Evolutionary conservation across 2,113 vertebrate species (phyloP), one percentile per base, ranked within the genome.

Genomic region (Vidua chalybeata): DNA sequence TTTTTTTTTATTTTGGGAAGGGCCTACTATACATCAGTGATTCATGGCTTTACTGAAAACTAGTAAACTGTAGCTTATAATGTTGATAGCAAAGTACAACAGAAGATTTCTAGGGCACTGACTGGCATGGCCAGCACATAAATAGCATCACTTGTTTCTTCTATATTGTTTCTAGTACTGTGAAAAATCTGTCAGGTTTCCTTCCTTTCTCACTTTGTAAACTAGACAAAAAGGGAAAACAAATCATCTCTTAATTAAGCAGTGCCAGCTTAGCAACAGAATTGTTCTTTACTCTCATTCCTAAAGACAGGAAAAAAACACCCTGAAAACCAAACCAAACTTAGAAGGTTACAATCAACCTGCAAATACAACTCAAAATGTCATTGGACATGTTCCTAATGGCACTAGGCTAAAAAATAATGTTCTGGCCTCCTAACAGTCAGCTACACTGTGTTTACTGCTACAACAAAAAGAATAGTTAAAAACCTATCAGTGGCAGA

Each of bases 401-500:
- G 55, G 87, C 27, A 69, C 46, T 48, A 58, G 3, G 33, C 58
- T 94, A 49, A 74, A 71, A 84, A 77, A 84, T 26, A 30, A 63
- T 22, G 17, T 51, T 75, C 81, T 86, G 39, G 37, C 68, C 78
- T 74, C 52, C 20, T 82, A 96, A 96, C 41, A 35, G 63, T 56
- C 76, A 85, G 35, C 48, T 90, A 21, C 7, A 94, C 74, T 13
- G 43, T 73, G 73, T 86, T 97, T 96, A 93, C 81, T 80, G n/a
- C 51, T 64, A 62, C 31, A 94, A 82, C 89, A 89, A 61, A 94
- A 96, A 95, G 85, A 95, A 90, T 28, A 39, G 49, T 89, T 96
- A 97, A 95, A 96, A 98, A 94, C 30, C 87, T 67, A 75, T 66
- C 79, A 89, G 72, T n/a, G 49, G 91, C 89, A 63, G 75, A 95